Evolutionary conservation across 2,113 vertebrate species (phyloP), one percentile per base, ranked within the genome.

Genomic region (Cercopithecus mona): DNA sequence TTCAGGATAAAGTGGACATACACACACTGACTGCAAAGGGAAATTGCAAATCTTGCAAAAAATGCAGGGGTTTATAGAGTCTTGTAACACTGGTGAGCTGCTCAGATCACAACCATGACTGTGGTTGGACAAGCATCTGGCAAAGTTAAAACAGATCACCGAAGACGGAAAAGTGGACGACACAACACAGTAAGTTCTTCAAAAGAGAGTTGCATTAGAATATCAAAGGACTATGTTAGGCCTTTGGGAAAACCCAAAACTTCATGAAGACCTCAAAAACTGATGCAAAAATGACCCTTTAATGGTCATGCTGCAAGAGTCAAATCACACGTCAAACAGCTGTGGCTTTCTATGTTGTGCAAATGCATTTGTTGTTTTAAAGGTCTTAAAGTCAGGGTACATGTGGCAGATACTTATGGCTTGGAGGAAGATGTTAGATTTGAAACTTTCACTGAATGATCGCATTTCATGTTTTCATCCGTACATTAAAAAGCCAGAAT

Each of bases 321-420:
- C 96, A 81, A 95, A 40, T 52, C 70, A 94, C 88, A 95, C 84
- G 95, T 90, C 64, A 93, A 76, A 94, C 64, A 92, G 25, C 70
- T 0, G 52, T 8, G 70, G 72, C 61, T 90, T 45, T 59, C 50
- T 61, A 80, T 48, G 85, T 79, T 45, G 64, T 84, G 88, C 59
- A 81, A 85, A 97, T 16, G 91, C 5, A 2, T 16, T 38, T 81
- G 81, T 45, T 66, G 84, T 55, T 84, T 66, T 55, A 40, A 75
- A 79, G 48, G 76, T 40, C 70, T 73, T 8, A 59, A 66, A 45
- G 45, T 23, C 57, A 86, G 78, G 72, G 93, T 81, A 83, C 81
- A 2, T 1, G 23, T 35, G 64, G 81, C 88, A 64, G 93, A 83
- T 48, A 9, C 87, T 76, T 32, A 30, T 0, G 66, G 57, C 61